These are phyloP conservation scores for Exocentrus adspersus DNA, from an alignment of 2,888 invertebrate genomes.

Conservation along the genomic window DNA sequence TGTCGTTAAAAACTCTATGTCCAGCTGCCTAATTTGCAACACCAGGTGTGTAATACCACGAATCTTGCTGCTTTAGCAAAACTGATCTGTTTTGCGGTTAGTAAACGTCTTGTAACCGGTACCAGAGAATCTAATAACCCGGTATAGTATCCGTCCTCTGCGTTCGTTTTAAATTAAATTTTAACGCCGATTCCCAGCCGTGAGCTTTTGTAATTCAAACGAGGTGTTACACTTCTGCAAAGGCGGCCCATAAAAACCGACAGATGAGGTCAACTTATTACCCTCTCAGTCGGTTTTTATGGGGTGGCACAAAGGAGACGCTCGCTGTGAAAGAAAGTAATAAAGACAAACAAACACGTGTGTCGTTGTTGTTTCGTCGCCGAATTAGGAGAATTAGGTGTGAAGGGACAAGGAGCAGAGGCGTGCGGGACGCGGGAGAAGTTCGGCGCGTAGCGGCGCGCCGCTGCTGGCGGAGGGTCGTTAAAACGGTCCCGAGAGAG, in stretches of 20 bases:
- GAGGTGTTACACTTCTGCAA: constrained; percentile 6
- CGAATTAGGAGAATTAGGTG: too few relatives aligned
- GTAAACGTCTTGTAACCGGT: too few relatives aligned
- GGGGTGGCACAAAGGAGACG: constrained; percentile 42
- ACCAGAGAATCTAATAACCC: too few relatives aligned
- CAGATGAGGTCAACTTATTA: constrained; percentile 37
- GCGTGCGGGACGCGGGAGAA: not conserved
- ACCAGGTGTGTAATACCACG: too few relatives aligned
- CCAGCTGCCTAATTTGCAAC: too few relatives aligned
- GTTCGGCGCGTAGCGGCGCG: constrained; percentile 6
- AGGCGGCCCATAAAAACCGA: constrained; percentile 23
- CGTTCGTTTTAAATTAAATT: not conserved
- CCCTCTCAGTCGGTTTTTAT: constrained; percentile 40
- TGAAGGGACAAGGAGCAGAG: not conserved
- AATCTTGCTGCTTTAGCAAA: too few relatives aligned
- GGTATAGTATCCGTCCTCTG: too few relatives aligned
- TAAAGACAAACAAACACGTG: constrained; percentile 49
- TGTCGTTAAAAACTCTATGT: too few relatives aligned
- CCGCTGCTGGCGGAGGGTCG: constrained; percentile 23
- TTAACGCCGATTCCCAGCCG: not conserved
- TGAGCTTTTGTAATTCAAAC: constrained; percentile 1
- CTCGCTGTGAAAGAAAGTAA: constrained; percentile 49
- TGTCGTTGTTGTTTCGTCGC: constrained; percentile 30
- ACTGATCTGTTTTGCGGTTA: too few relatives aligned
- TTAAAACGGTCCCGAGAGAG: constrained; percentile 35